These are phyloP conservation scores for Vulpes vulpes DNA, from an alignment of 2,113 vertebrate genomes.

Conservation along the genomic window DNA sequence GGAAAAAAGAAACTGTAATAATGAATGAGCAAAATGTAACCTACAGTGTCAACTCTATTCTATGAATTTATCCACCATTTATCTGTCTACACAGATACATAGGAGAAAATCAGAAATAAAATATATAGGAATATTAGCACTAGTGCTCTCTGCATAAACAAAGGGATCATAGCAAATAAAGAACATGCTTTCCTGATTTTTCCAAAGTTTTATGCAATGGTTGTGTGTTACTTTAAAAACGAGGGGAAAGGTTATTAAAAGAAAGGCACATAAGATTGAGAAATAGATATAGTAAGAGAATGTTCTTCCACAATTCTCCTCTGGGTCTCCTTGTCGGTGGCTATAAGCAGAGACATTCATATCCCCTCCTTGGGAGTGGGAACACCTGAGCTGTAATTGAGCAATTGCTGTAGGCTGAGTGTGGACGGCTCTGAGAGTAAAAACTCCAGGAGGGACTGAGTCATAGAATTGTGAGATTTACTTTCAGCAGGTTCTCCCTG, in stretches of 20 bases:
- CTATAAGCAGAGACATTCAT: no score
- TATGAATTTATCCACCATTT: neutral
- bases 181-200: neutral
- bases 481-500: neutral
- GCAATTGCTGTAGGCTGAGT: neutral
- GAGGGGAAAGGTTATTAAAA: neutral
- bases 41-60: neutral
- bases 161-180: neutral
- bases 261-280: neutral
- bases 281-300: neutral
- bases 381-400: neutral
- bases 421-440: neutral
- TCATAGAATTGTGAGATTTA: neutral
- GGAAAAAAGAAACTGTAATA: neutral
- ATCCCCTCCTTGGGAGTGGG: neutral
- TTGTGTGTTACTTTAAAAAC: neutral
- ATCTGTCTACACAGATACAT: neutral
- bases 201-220: neutral
- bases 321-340: neutral
- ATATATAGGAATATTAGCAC: neutral
- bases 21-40: neutral
- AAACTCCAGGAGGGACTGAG: neutral
- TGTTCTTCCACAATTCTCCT: neutral
- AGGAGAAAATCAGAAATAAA: neutral
- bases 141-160: neutral